phyloP scores from a whole-genome alignment of 2,797 vertebrate genomes.

The Orestias chungarensis region DNA sequence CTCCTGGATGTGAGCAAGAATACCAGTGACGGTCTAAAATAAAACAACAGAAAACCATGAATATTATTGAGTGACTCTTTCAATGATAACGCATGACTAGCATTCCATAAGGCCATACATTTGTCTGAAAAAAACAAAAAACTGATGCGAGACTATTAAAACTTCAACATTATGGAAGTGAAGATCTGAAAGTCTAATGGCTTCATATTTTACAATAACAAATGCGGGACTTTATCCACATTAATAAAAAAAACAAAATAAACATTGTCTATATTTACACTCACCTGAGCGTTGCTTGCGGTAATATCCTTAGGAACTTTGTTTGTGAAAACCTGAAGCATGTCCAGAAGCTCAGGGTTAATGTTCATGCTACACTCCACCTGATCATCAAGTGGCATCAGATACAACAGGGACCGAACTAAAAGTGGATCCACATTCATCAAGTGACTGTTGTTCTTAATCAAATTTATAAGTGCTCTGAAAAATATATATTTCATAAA shows the following conservation, averaged over 20 bases:
- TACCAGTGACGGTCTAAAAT: slow-evolving; percentile 52
- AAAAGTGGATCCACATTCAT: slow-evolving; percentile 75
- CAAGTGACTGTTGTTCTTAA: slow-evolving; percentile 72
- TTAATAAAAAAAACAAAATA: too few relatives aligned
- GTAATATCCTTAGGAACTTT: slow-evolving; percentile 60
- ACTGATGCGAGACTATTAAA: not conserved
- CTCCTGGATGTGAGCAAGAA: slow-evolving; percentile 60
- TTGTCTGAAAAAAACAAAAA: too few relatives aligned
- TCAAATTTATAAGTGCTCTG: slow-evolving; percentile 70
- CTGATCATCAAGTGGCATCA: slow-evolving; percentile 74
- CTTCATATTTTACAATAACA: not conserved
- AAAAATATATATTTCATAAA: not conserved
- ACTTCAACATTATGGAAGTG: not conserved
- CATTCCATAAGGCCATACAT: not conserved
- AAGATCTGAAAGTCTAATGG: not conserved
- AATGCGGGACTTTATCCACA: not conserved
- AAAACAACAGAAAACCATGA: not conserved
- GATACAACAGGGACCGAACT: slow-evolving; percentile 82
- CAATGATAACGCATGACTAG: not conserved
- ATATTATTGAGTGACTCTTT: not conserved
- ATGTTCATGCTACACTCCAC: slow-evolving; percentile 51
- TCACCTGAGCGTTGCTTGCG: slow-evolving; percentile 43
- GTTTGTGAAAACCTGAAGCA: slow-evolving; percentile 68
- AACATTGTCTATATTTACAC: not conserved
- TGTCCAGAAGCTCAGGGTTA: slow-evolving; percentile 70